A percentile compares a stretch with the other conserved stretches of the same genome.
Conservation (phyloP, 2,113 vertebrate species). For the Accipiter virgatus region DNA sequence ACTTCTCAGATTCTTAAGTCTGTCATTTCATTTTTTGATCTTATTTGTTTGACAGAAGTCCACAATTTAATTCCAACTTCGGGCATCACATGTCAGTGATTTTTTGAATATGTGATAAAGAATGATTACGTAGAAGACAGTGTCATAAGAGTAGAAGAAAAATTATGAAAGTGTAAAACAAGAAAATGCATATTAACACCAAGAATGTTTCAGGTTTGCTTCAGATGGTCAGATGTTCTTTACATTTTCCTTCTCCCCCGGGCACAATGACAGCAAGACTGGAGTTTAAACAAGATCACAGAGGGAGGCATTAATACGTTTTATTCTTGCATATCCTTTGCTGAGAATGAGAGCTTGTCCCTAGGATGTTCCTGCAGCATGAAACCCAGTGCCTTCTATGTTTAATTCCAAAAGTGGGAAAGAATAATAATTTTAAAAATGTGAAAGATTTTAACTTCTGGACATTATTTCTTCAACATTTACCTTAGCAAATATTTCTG, state of each 20-base stretch:
- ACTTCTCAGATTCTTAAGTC: neutral
- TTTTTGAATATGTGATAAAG: neutral
- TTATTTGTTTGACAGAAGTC: neutral
- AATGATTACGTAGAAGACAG: neutral
- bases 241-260: neutral
- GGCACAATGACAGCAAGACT: neutral
- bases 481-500: neutral
- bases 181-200: neutral
- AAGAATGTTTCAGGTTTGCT: neutral
- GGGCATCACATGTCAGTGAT: neutral
- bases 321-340: fast-evolving
- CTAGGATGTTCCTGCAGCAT: neutral
- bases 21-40: neutral
- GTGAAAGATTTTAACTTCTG: neutral
- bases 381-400: neutral
- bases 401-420: neutral
- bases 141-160: neutral
- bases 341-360: neutral
- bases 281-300: neutral
- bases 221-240: neutral
- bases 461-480: neutral
- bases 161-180: neutral
- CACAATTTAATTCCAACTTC: neutral
- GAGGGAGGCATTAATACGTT: neutral
- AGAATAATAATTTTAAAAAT: neutral